Percentiles rank a stretch among this genome's conserved stretches.
phyloP scores from a whole-genome alignment of 1,140 invertebrate genomes.

The Drosophila busckii region DNA sequence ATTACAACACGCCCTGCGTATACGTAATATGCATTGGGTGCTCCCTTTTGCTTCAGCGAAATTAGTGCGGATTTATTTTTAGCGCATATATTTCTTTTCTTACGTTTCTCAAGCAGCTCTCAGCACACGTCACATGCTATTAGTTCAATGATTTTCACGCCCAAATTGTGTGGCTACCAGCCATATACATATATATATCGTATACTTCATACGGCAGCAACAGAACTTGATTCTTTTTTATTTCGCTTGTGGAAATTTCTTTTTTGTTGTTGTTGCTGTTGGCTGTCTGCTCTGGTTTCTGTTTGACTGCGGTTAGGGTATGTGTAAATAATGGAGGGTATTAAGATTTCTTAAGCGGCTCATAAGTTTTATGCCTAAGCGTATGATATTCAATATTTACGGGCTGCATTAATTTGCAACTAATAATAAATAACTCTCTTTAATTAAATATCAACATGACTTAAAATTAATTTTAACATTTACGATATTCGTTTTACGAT shows the following conservation, averaged over 20 bases:
- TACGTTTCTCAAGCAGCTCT: constrained; percentile 41
- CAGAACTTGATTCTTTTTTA: too few species aligned
- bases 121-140: constrained; percentile 64
- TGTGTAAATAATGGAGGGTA: constrained; percentile 3
- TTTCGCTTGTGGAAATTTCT: constrained; percentile 46
- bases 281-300: constrained; percentile 19
- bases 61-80: constrained; percentile 69
- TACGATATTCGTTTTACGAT: too few species aligned
- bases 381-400: too few species aligned
- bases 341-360: background rate
- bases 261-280: too few species aligned
- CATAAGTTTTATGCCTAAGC: too few species aligned
- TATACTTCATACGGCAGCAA: constrained; percentile 43
- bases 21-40: constrained; percentile 53
- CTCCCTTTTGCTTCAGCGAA: constrained; percentile 36
- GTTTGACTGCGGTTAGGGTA: constrained; percentile 2
- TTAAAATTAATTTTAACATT: too few species aligned
- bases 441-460: too few species aligned
- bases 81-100: too few species aligned
- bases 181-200: constrained; percentile 73
- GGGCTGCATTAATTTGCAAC: too few species aligned
- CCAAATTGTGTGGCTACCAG: constrained; percentile 39
- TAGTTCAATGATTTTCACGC: constrained; percentile 77
- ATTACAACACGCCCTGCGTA: constrained; percentile 61
- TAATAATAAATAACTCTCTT: too few species aligned